These are phyloP conservation scores for Schmidtea mediterranea DNA, from an alignment of 1,140 invertebrate genomes.

Conservation along the genomic window DNA sequence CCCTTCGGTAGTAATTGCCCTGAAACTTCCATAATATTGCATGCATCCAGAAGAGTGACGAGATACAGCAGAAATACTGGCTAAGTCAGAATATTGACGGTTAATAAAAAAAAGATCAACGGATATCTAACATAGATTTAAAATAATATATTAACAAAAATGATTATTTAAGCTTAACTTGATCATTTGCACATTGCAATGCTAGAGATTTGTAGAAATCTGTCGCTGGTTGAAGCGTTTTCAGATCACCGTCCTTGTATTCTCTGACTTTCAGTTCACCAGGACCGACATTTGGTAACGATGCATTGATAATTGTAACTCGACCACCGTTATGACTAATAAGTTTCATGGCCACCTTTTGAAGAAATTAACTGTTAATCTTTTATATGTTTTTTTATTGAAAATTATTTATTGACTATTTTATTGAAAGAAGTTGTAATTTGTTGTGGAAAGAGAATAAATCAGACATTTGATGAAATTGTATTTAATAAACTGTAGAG, in stretches of 20 bases:
- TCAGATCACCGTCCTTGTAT: conserved; percentile 46
- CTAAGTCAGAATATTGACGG: conserved; percentile 68
- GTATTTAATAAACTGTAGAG: too few relatives aligned
- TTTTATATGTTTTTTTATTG: too few relatives aligned
- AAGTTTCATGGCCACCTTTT: neutral
- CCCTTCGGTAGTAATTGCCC: neutral
- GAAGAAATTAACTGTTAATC: conserved; percentile 36
- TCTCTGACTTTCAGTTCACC: conserved; percentile 55
- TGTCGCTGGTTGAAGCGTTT: conserved; percentile 58
- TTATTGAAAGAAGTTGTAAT: too few relatives aligned
- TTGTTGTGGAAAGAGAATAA: too few relatives aligned
- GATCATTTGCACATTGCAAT: conserved; percentile 81
- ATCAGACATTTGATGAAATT: too few relatives aligned
- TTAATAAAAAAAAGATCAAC: conserved; percentile 81
- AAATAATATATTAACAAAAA: too few relatives aligned
- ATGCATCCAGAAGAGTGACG: conserved; percentile 13
- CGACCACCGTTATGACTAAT: conserved; percentile 57
- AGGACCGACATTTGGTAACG: conserved; percentile 62
- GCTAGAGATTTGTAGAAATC: conserved; percentile 94
- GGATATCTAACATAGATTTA: conserved; percentile 69
- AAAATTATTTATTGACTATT: too few relatives aligned
- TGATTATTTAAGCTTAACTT: too few relatives aligned
- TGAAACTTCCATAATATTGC: neutral
- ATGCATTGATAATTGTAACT: conserved; percentile 68
- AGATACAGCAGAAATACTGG: conserved; percentile 38